These are phyloP conservation scores for Anolis carolinensis DNA, from an alignment of 2,113 vertebrate species.

Conservation along the genomic window DNA sequence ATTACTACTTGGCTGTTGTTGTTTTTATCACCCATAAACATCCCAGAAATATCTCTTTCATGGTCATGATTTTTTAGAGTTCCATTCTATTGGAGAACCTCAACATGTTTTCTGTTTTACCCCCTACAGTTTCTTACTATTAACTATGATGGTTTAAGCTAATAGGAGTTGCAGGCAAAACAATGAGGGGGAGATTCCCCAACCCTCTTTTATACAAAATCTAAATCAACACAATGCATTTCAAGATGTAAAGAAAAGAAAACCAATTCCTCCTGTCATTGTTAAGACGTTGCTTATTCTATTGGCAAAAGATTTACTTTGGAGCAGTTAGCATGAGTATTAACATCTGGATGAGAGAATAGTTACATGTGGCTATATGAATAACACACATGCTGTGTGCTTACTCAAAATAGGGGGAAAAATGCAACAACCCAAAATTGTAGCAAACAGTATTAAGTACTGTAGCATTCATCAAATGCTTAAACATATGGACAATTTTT, in stretches of 20 bases:
- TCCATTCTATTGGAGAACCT: neutral
- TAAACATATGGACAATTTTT: constrained; percentile 48
- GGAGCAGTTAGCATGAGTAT: neutral
- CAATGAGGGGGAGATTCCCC: neutral
- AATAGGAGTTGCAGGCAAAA: neutral
- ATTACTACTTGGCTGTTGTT: neutral
- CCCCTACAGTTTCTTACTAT: neutral
- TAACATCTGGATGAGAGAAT: constrained; percentile 1
- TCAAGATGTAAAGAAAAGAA: neutral
- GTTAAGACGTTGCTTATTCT: neutral
- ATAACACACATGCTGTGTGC: too few relatives aligned
- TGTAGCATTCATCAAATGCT: constrained; percentile 64
- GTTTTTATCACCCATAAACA: neutral
- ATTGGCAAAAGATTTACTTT: neutral
- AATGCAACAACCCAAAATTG: neutral
- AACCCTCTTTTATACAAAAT: neutral
- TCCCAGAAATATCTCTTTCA: neutral
- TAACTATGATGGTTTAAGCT: neutral
- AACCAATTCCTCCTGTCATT: neutral
- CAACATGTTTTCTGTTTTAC: neutral
- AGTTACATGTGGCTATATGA: neutral
- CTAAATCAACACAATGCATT: neutral
- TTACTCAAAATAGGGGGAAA: neutral
- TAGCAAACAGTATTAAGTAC: constrained; percentile 48
- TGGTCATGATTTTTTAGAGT: neutral